These are phyloP conservation scores for Trematocara unimaculatum DNA, from an alignment of 2,113 vertebrate species.

Conservation along the genomic window DNA sequence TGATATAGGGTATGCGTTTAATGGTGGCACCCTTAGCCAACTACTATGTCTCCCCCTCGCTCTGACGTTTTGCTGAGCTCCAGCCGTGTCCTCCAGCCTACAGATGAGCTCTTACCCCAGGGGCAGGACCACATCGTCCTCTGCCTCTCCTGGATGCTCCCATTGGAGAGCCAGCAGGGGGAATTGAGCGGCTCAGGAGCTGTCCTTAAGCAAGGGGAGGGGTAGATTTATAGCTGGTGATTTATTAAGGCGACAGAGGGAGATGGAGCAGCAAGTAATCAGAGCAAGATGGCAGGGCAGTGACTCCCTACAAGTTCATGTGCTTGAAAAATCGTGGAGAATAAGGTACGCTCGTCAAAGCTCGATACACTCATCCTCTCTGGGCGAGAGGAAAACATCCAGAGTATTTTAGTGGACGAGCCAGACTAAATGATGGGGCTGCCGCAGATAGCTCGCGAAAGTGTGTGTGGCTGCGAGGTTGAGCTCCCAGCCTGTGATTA, in stretches of 20 bases:
- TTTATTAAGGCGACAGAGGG: constrained; percentile 10
- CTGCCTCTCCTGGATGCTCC: constrained; percentile 7
- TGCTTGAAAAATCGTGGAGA: neutral
- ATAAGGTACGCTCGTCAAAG: neutral
- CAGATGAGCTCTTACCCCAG: neutral
- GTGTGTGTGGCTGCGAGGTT: constrained; percentile 1
- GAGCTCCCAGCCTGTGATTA: constrained; percentile 53
- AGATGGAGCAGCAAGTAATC: constrained; percentile 12
- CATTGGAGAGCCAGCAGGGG: neutral
- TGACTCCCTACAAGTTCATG: neutral
- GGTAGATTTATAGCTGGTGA: constrained; percentile 5
- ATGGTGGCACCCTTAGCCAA: neutral
- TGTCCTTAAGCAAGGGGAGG: neutral
- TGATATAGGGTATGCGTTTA: constrained; percentile 33
- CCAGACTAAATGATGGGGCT: constrained; percentile 6
- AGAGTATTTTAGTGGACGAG: neutral
- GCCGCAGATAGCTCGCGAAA: neutral
- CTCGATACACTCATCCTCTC: neutral
- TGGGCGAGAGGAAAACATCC: neutral
- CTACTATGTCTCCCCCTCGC: neutral
- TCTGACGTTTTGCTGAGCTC: neutral
- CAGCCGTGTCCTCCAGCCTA: neutral
- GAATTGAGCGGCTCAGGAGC: neutral
- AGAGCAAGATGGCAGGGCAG: constrained; percentile 4
- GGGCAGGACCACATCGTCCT: neutral